A percentile compares a stretch with the other conserved stretches of the same genome.
phyloP scores from a whole-genome alignment of 53 echinoderm and acorn worm genomes.

The Actinopyga echinites region DNA sequence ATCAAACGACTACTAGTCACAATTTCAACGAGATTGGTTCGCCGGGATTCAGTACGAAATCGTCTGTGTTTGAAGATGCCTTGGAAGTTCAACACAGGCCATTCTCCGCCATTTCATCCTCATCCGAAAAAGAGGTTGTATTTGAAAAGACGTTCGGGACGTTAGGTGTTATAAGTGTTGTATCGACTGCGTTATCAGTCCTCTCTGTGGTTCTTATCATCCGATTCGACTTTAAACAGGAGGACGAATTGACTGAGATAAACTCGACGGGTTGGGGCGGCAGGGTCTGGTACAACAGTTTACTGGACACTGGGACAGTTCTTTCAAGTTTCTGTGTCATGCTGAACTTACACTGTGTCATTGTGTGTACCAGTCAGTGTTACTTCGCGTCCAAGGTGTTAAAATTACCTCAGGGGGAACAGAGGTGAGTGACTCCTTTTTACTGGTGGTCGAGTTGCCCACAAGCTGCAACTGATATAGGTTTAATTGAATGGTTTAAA shows the following conservation, averaged over 20 bases:
- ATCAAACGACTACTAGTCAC: background rate
- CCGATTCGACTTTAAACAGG: constrained; percentile 71
- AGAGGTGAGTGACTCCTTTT: constrained; percentile 59
- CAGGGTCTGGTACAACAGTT: constrained; percentile 59
- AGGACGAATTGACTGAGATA: constrained; percentile 31
- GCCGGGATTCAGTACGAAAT: constrained; percentile 31
- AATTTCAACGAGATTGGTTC: constrained; percentile 19
- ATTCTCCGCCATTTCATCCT: constrained; percentile 18
- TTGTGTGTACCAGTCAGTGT: constrained; percentile 81
- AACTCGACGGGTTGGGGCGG: constrained; percentile 54
- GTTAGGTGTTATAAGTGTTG: constrained; percentile 72
- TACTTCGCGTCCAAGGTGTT: constrained; percentile 97
- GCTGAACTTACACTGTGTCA: constrained; percentile 79
- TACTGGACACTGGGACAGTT: constrained; percentile 85
- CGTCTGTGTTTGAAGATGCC: constrained; percentile 39
- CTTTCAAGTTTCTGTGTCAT: constrained; percentile 79
- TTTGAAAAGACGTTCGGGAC: constrained; percentile 76
- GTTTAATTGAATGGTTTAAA: too few relatives aligned
- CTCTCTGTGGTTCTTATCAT: constrained; percentile 75
- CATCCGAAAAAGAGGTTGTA: constrained; percentile 55
- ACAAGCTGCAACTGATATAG: background rate
- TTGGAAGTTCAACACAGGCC: constrained; percentile 36
- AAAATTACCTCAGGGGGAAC: constrained; percentile 96
- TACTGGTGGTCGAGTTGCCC: too few relatives aligned
- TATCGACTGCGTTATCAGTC: constrained; percentile 67